Conservation (phyloP, 2,113 vertebrate genomes). For the Colius striatus region DNA sequence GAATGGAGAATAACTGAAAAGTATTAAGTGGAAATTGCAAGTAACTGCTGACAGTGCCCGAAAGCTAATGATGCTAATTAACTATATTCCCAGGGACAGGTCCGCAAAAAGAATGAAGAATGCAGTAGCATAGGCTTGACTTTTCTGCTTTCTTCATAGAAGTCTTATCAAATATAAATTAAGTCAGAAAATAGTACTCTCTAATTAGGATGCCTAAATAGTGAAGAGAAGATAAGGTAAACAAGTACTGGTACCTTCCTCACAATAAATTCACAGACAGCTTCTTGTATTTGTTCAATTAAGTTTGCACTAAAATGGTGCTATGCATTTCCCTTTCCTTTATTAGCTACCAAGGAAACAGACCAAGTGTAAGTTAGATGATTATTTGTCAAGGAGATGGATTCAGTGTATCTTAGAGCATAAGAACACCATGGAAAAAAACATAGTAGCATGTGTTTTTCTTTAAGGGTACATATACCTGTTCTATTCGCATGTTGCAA, state of each 20-base stretch:
- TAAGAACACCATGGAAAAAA: not conserved
- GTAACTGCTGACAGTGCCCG: slow-evolving; percentile 61
- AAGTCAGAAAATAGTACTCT: slow-evolving; percentile 23
- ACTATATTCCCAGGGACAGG: slow-evolving; percentile 33
- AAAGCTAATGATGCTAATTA: slow-evolving; percentile 75
- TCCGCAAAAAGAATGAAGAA: not conserved
- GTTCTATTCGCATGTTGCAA: not conserved
- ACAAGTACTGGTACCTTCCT: not conserved
- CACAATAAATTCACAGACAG: not conserved
- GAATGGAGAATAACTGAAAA: slow-evolving; percentile 59
- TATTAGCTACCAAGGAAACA: not conserved
- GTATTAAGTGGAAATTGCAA: slow-evolving; percentile 63
- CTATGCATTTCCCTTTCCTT: not conserved
- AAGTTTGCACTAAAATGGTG: not conserved
- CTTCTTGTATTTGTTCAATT: not conserved
- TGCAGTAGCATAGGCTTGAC: not conserved
- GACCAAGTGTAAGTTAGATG: not conserved
- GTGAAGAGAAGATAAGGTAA: not conserved
- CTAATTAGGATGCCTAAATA: slow-evolving; percentile 34
- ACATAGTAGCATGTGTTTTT: not conserved
- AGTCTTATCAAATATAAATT: slow-evolving; percentile 5
- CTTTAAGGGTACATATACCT: not conserved
- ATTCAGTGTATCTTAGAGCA: not conserved
- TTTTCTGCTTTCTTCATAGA: slow-evolving; percentile 11
- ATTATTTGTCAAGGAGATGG: not conserved